These are phyloP conservation scores for Pachymerium ferrugineum DNA, from an alignment of 2,888 invertebrate genomes.

Conservation along the genomic window DNA sequence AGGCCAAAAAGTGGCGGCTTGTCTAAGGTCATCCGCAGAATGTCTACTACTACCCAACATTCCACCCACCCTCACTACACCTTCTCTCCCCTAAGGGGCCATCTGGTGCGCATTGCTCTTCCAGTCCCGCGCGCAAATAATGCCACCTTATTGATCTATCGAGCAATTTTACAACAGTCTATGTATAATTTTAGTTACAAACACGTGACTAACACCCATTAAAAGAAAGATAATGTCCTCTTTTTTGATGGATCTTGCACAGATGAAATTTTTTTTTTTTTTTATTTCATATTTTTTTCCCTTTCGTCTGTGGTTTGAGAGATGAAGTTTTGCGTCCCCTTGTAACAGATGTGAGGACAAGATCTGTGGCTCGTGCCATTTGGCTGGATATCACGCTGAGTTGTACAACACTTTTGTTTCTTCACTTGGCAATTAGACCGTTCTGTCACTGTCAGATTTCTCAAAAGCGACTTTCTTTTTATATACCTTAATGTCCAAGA, in stretches of 20 bases:
- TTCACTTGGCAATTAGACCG: constrained; percentile 16
- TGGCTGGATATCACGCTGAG: constrained; percentile 20
- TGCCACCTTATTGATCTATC: constrained; percentile 34
- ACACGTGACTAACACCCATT: neutral
- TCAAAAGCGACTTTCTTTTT: no score
- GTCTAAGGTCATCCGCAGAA: constrained; percentile 24
- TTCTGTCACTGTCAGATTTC: constrained; percentile 27
- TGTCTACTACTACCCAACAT: neutral
- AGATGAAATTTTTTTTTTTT: neutral
- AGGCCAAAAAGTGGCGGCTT: constrained; percentile 25
- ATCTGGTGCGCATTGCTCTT: constrained; percentile 34
- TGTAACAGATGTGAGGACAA: constrained; percentile 25
- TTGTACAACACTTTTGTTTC: constrained; percentile 1
- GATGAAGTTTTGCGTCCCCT: constrained; percentile 23
- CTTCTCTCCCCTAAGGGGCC: constrained; percentile 25
- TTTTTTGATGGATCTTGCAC: neutral
- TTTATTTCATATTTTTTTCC: neutral
- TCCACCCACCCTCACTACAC: neutral
- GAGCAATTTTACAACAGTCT: constrained; percentile 5
- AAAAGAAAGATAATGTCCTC: neutral
- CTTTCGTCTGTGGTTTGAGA: neutral
- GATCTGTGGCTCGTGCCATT: constrained; percentile 19
- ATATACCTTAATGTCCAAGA: no score
- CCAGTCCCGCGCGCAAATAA: constrained; percentile 32
- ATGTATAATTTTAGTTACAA: neutral